Conservation (phyloP, 1,140 invertebrate species). For the Ganaspis sp. region DNA sequence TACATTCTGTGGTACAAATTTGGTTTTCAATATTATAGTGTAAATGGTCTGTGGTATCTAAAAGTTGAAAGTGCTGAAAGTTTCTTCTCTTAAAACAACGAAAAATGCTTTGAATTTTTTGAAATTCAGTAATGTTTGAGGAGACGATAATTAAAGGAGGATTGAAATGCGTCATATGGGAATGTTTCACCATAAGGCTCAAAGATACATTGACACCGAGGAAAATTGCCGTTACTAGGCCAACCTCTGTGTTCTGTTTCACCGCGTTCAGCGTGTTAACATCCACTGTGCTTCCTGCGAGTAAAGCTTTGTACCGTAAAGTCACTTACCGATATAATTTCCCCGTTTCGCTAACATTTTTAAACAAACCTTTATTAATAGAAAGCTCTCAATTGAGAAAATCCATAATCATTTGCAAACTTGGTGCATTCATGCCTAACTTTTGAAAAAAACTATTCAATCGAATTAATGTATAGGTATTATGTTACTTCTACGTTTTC, state of each 20-base stretch:
- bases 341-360: neutral
- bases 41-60: too few species aligned
- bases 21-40: too few species aligned
- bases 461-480: too few species aligned
- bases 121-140: neutral
- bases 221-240: slow-evolving; percentile 58
- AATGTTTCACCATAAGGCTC: slow-evolving; percentile 34
- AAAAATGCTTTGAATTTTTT: too few species aligned
- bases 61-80: too few species aligned
- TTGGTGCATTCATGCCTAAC: too few species aligned
- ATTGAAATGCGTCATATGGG: neutral
- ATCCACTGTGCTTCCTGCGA: slow-evolving; percentile 47
- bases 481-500: too few species aligned
- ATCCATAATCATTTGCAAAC: too few species aligned
- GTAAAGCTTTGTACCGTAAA: slow-evolving; percentile 34
- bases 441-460: too few species aligned
- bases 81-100: too few species aligned
- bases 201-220: slow-evolving; percentile 56
- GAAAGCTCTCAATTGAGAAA: neutral
- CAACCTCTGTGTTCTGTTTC: slow-evolving; percentile 53
- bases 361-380: neutral
- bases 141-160: neutral
- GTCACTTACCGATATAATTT: slow-evolving; percentile 4
- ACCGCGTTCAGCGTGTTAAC: slow-evolving; percentile 43
- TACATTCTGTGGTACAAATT: too few species aligned